Percentiles rank a stretch among this genome's conserved stretches.
Conservation (phyloP, 2,888 invertebrate species). For the Andrena flavipes region DNA sequence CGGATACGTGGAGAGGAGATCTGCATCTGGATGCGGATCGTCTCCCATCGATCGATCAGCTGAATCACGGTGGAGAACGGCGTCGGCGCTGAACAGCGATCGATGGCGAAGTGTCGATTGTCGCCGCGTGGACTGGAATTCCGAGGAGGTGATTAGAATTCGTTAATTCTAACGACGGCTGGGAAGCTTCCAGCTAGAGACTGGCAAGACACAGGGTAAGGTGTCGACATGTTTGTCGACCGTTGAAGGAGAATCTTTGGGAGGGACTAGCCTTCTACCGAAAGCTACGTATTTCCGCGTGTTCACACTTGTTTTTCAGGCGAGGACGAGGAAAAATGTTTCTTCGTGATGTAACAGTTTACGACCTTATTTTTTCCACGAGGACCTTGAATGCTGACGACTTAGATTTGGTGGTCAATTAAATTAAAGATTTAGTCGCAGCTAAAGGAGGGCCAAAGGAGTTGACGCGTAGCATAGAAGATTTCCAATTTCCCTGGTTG, state of each 20-base stretch:
- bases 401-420: no score
- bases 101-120: constrained; percentile 41
- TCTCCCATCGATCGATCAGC: constrained; percentile 13
- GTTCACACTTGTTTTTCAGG: neutral
- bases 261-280: no score
- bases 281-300: neutral
- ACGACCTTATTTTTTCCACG: neutral
- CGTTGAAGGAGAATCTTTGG: neutral
- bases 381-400: neutral
- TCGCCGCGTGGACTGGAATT: constrained; percentile 29
- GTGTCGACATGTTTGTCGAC: neutral
- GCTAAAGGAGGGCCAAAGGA: no score
- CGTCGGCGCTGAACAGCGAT: neutral
- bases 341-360: neutral
- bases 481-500: no score
- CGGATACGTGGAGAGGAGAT: constrained; percentile 41
- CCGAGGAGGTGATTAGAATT: constrained; percentile 36
- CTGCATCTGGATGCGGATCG: constrained; percentile 58
- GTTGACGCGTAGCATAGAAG: no score
- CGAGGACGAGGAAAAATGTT: neutral
- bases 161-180: constrained; percentile 5
- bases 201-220: neutral
- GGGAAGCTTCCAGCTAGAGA: constrained; percentile 1
- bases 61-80: constrained; percentile 22
- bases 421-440: no score